These are phyloP conservation scores for Ichneumoninae sp. DNA, from an alignment of 2,888 invertebrate genomes.

Conservation along the genomic window DNA sequence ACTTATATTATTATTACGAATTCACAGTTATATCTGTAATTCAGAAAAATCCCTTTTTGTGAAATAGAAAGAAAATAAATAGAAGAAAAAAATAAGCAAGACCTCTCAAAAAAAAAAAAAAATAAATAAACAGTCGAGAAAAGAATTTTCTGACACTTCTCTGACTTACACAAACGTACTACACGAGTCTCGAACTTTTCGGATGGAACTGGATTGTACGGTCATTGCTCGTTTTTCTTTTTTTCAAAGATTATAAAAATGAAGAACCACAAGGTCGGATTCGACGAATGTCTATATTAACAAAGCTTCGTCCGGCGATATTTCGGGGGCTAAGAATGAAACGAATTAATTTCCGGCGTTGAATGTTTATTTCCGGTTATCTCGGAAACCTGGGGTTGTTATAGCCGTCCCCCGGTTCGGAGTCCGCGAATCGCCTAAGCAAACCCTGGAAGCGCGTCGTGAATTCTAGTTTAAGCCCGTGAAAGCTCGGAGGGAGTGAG, in stretches of 20 bases:
- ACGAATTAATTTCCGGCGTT: constrained; percentile 6
- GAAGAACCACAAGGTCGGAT: background rate
- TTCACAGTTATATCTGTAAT: too few species aligned
- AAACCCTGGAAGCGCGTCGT: constrained; percentile 1
- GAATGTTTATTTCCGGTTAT: constrained; percentile 21
- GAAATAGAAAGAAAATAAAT: too few species aligned
- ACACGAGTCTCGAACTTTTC: background rate
- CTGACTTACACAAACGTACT: background rate
- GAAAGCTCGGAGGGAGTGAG: constrained; percentile 4
- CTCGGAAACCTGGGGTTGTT: constrained; percentile 4
- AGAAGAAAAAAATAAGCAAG: too few species aligned
- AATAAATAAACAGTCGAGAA: too few species aligned
- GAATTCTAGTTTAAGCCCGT: constrained; percentile 5
- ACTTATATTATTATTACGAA: too few species aligned
- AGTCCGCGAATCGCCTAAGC: constrained; percentile 13
- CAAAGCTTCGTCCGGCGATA: background rate
- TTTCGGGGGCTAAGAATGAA: background rate
- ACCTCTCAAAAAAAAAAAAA: too few species aligned
- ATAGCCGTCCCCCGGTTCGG: background rate
- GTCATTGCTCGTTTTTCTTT: background rate
- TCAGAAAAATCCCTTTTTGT: too few species aligned
- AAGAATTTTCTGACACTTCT: too few species aligned
- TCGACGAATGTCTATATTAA: background rate
- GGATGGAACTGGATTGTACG: background rate
- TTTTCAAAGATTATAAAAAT: background rate